Evolutionary conservation across 1,140 invertebrate genomes (phyloP), one percentile per base, ranked within the genome.

Genomic region (Zeugodacus cucurbitae): DNA sequence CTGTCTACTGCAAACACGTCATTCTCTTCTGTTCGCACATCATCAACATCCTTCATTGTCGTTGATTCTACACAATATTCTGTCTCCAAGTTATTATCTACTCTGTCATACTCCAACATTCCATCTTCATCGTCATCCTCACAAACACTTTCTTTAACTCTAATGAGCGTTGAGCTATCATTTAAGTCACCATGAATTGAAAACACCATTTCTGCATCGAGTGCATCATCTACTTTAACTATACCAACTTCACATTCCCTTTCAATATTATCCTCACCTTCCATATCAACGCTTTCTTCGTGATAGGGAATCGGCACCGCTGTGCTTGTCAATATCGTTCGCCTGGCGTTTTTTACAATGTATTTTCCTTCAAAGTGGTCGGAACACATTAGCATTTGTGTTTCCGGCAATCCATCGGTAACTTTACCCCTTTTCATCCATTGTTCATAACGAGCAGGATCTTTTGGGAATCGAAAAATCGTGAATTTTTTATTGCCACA

Each of bases 381-480:
- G n/a, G 91, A 91, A 86, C 92, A 93, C 89, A 91, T 90, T 29
- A 88, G 90, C 26, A 90, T 41, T n/a, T 90, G 87, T 8, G 48
- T 87, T 3, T 20, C 20, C 0, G 89, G 82, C 29, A 91, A 90
- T 87, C 91, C 90, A 0, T 89, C 87, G 32, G 89, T 88, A 7
- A 91, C 91, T 44, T 89, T 59, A 2, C 90, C 91, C 8, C 90
- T 82, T 8, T 88, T 8, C 26, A 88, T 89, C 92, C 92, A 93
- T 32, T 89, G 57, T 32, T 89, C 58, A 1, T 89, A 89, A 5
- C 92, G 88, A 5, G 89, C 70, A 1, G 87, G 59, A 37, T 93
- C 88, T 54, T 91, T 93, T 2, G 92, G 91, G 78, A 92, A 93
- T 17, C 87, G 22, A 29, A 93, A 93, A 3, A 93, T 22, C 8